These are phyloP conservation scores for Pelodiscus sinensis DNA, from an alignment of 2,113 vertebrate genomes.

Conservation along the genomic window DNA sequence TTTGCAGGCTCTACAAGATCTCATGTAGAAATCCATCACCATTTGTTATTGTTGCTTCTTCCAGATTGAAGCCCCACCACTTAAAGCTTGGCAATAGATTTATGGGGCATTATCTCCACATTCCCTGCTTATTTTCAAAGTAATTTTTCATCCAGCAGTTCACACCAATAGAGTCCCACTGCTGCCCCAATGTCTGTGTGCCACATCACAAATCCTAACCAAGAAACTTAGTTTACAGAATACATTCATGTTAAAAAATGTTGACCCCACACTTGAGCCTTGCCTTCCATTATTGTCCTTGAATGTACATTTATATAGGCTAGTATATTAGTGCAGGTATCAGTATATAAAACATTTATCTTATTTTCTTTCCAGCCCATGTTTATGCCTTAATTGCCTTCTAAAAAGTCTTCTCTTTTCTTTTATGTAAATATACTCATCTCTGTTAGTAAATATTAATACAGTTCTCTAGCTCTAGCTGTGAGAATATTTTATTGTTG, in stretches of 20 bases:
- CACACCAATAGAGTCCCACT: background rate
- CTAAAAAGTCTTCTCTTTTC: constrained; percentile 39
- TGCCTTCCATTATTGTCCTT: constrained; percentile 26
- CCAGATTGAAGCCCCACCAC: background rate
- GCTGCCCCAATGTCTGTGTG: rapidly evolving
- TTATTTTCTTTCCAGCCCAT: constrained; percentile 55
- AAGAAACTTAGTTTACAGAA: background rate
- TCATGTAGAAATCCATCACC: background rate
- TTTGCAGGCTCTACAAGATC: rapidly evolving
- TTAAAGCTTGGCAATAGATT: background rate
- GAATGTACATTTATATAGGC: constrained; percentile 33
- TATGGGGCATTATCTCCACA: background rate
- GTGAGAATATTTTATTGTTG: constrained; percentile 65
- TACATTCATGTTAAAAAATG: background rate
- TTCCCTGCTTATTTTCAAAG: background rate
- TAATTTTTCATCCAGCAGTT: background rate
- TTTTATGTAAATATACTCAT: constrained; percentile 63
- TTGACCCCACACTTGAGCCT: constrained; percentile 20
- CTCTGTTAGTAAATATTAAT: constrained; percentile 70
- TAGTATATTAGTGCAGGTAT: constrained; percentile 61
- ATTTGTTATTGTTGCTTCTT: background rate
- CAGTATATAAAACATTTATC: constrained; percentile 57
- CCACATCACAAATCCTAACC: background rate
- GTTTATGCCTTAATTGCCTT: constrained; percentile 67
- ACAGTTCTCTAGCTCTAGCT: constrained; percentile 59